Percentiles rank a stretch among this genome's conserved stretches.
Conservation (phyloP, 2,797 vertebrate species). For the Fratercula arctica region DNA sequence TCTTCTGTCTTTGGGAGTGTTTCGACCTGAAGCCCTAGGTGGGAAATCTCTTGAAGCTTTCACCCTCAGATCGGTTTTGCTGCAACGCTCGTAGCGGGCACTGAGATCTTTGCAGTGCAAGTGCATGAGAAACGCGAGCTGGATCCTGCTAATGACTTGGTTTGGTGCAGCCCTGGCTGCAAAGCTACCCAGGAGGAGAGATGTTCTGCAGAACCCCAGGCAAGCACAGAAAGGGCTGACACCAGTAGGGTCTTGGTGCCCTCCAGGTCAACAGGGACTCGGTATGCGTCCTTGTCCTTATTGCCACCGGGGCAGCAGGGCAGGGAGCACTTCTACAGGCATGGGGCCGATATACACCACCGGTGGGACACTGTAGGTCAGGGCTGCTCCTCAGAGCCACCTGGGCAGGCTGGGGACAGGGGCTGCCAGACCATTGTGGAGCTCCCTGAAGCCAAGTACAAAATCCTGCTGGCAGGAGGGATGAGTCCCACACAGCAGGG, state of each 20-base stretch:
- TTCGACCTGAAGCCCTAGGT: background rate
- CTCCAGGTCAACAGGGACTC: background rate
- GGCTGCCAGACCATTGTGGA: background rate
- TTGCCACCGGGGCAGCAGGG: accelerated
- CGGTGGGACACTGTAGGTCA: background rate
- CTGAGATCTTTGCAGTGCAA: background rate
- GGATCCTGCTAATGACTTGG: background rate
- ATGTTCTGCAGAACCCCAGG: accelerated
- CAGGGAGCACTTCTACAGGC: background rate
- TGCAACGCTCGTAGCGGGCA: accelerated
- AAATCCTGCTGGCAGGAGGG: background rate
- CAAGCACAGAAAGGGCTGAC: accelerated
- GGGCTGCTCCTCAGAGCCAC: background rate
- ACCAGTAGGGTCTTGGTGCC: background rate
- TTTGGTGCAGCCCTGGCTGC: background rate
- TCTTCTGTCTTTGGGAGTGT: background rate
- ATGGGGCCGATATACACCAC: background rate
- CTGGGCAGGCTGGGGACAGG: background rate
- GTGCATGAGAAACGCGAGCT: accelerated
- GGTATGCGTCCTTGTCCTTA: background rate
- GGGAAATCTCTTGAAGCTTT: background rate
- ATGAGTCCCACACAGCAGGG: background rate
- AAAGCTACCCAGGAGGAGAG: background rate
- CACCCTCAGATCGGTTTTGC: background rate
- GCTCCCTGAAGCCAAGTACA: background rate